Evolutionary conservation across 1,140 invertebrate genomes (phyloP), one percentile per base, ranked within the genome.

Genomic region (Calephelis virginiensis): DNA sequence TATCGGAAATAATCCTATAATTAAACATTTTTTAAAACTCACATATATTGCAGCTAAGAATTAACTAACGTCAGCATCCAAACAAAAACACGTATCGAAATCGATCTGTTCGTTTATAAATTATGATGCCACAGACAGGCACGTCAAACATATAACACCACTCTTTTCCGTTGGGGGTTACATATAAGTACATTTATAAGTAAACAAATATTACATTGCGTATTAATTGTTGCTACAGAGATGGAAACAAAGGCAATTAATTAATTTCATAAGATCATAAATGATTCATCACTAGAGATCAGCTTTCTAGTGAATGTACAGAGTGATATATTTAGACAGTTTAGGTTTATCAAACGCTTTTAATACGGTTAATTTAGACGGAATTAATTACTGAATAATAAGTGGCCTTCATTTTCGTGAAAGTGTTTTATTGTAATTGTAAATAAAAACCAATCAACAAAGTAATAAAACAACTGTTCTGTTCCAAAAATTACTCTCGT

Each of bases 311-410:
- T 13, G 48, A 49, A 49, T 13, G 48, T 49, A 14, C 48, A 8
- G 48, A 5, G 6, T 49, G 48, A 49, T 49, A 49, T 49, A 49
- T 49, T 49, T 49, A 49, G 48, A 13, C 48, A 49, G 48, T 49
- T 43, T 49, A 49, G 48, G 13, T 13, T 49, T 49, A 49, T 49
- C 48, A 49, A 49, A 49, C n/a, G 48, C 13, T 49, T 49, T 49
- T 49, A 49, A 49, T 49, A 49, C 13, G 48, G 48, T 49, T 49
- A 49, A 49, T 17, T 53, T 17, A 10, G 50, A 53, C 50, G 8
- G 49, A 28, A 53, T 53, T 53, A 53, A 53, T 53, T 53, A 10
- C 13, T 53, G 50, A 53, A 53, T 53, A 53, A 14, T 53, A 53
- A 53, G n/a, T 10, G 17, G 40, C 40, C 14, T 10, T 53, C 6